Percentiles rank a stretch among this genome's conserved stretches.
These are phyloP conservation scores for Cephalophus harveyi DNA, from an alignment of 2,113 vertebrate species.

Conservation along the genomic window DNA sequence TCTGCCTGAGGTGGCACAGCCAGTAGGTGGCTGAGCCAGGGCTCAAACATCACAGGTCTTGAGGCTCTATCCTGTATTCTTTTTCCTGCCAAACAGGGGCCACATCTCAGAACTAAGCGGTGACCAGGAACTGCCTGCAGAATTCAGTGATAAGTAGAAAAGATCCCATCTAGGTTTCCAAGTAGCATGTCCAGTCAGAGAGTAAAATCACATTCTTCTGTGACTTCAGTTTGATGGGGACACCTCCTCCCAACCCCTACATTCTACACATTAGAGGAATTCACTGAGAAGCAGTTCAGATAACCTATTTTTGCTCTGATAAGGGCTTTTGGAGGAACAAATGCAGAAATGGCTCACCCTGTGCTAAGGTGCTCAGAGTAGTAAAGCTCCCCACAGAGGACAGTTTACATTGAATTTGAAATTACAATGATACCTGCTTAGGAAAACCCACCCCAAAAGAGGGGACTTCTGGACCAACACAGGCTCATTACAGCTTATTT, in stretches of 20 bases:
- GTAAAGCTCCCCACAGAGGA: not conserved
- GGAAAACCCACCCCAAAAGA: not conserved
- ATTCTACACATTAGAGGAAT: not conserved
- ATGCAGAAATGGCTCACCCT: not conserved
- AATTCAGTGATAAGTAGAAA: not conserved
- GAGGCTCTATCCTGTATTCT: not conserved
- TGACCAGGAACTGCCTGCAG: not conserved
- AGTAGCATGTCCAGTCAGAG: not conserved
- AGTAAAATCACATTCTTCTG: not conserved
- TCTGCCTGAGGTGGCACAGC: not conserved
- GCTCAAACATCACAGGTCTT: not conserved
- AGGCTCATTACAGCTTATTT: no score
- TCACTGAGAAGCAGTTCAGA: not conserved
- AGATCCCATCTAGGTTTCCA: not conserved
- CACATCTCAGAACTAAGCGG: not conserved
- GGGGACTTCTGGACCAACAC: not conserved
- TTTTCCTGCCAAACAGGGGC: not conserved
- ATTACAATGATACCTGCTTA: not conserved
- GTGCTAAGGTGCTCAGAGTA: not conserved
- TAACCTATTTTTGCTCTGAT: not conserved
- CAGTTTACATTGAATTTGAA: not conserved
- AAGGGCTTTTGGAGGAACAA: not conserved
- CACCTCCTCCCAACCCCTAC: not conserved
- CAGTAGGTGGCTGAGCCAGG: not conserved
- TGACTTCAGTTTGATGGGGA: not conserved